Conservation (phyloP, 2,113 vertebrate species). For the Oenanthe oenanthe region DNA sequence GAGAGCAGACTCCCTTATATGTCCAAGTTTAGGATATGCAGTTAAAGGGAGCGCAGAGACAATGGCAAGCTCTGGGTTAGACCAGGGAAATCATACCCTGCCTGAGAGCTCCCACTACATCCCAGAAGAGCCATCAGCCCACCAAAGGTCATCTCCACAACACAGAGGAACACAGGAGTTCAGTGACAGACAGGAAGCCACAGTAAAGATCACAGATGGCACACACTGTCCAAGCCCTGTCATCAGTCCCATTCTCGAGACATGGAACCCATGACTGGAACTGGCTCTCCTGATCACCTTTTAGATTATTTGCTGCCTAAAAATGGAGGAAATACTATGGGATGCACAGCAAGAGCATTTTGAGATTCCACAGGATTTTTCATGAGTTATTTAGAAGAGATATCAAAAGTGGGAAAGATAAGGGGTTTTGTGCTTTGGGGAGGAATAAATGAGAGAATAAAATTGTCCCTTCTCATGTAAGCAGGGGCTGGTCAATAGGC, state of each 20-base stretch:
- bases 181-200: neutral
- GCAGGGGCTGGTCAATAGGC: neutral
- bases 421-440: neutral
- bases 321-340: neutral
- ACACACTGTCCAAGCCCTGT: neutral
- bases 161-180: neutral
- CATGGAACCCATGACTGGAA: neutral
- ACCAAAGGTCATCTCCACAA: neutral
- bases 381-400: neutral
- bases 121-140: neutral
- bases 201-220: neutral
- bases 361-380: neutral
- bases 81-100: neutral
- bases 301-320: neutral
- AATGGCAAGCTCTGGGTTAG: accelerated
- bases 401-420: neutral
- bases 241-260: neutral
- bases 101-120: neutral
- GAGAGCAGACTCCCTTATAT: neutral
- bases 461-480: neutral
- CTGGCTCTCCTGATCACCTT: neutral
- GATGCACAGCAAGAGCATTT: neutral
- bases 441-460: neutral
- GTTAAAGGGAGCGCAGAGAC: neutral
- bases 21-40: neutral